Base-by-base conservation (phyloP, 2,113 vertebrate species). In the Colossoma macropomum region DNA sequence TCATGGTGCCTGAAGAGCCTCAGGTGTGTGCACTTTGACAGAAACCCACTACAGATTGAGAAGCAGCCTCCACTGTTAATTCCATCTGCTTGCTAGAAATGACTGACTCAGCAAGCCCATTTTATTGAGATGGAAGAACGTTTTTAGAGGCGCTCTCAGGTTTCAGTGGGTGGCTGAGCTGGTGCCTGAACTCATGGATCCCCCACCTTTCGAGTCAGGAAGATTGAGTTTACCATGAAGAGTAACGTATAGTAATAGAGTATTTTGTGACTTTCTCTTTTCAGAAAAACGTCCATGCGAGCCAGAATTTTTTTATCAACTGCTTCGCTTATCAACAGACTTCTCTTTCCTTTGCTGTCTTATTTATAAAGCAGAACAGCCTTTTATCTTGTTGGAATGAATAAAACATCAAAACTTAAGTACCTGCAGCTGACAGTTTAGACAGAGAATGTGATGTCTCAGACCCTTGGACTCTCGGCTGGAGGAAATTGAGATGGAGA, bases 21-120 rank as follows among this genome's bases (percentile, higher is more conserved):
- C 50, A 69, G 76, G 52, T 69, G n/a, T 62, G 68, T 54, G 32
- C 8, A 23, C 30, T 45, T 45, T n/a, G 41, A 45, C 68, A 71
- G 34, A 45, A 63, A 75, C n/a, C 2, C 15, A 66, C 75, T 75
- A n/a, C 63, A 34, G 50, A 74, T 78, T 82, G 65, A 34, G 62
- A 69, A 74, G 65, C n/a, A 30, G 62, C 38, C 70, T 79, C 60
- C 63, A 63, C 34, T 4, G 52, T 75, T 82, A 82, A 81, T 81
- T 78, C 75, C 74, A 52, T 75, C 63, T 63, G 70, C 54, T 48
- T 32, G 5, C 62, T 52, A 27, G 62, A 86, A 77, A 86, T 48
- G 32, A 48, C 75, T 82, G 59, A 78, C 65, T 82, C 60, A 75
- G 63, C 34, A 45, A 79, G 16, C 15, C 25, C 32, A 27, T n/a